Evolutionary conservation across 2,888 invertebrate genomes (phyloP).

Genomic region (Habroteleia sp.): DNA sequence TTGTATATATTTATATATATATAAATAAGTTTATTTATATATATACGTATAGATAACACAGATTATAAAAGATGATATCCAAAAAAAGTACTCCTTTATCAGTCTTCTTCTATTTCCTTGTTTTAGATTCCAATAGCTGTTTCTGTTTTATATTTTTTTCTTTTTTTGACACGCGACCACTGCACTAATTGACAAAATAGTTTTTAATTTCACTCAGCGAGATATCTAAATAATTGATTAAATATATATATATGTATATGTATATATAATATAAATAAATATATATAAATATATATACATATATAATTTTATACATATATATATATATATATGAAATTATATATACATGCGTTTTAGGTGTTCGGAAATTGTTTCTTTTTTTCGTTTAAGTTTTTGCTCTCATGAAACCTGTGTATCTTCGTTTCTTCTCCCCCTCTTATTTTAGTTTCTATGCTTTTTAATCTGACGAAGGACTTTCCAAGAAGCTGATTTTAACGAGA

Average conservation of each 20-base stretch:
- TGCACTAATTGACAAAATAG: neutral
- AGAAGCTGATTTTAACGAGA: constrained; percentile 35
- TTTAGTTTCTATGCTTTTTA: constrained; percentile 39
- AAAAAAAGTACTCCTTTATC: no score
- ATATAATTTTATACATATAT: constrained; percentile 7
- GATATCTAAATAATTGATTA: constrained; percentile 2
- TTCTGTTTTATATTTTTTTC: neutral
- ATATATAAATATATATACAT: constrained; percentile 3
- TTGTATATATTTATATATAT: no score
- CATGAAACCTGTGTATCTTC: no score
- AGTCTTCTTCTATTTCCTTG: no score
- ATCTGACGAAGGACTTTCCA: constrained; percentile 20
- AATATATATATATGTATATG: constrained; percentile 11
- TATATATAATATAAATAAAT: constrained; percentile 11
- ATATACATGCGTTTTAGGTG: constrained; percentile 5
- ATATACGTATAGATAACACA: no score
- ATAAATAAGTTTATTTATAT: no score
- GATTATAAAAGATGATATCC: no score
- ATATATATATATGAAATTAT: constrained; percentile 2
- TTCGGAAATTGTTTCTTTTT: constrained; percentile 12
- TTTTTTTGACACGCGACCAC: neutral
- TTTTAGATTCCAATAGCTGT: no score
- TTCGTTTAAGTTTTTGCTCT: no score
- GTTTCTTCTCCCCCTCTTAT: constrained; percentile 7
- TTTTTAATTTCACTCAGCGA: neutral